Percentiles rank a stretch among this genome's conserved stretches.
Evolutionary conservation across 2,888 invertebrate species (phyloP).

Genomic region (Ochropleura leucogaster): DNA sequence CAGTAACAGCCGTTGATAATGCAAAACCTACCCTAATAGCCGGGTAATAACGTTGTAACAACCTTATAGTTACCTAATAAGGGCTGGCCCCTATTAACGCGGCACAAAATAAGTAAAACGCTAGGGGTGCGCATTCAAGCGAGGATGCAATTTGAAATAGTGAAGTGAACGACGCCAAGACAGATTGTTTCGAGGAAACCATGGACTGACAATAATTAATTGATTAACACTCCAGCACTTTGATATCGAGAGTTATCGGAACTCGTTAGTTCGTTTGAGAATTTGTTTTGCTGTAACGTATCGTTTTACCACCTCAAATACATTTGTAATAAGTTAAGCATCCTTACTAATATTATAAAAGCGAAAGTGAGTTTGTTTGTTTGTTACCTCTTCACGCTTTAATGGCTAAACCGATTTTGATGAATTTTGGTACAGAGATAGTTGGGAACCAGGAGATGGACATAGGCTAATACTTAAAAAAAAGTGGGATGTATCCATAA

Average conservation of each 20-base stretch:
- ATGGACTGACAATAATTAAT: constrained; percentile 31
- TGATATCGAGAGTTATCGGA: constrained; percentile 31
- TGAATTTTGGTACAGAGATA: too few relatives aligned
- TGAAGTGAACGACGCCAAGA: constrained; percentile 8
- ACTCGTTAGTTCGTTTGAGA: constrained; percentile 5
- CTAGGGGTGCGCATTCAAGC: constrained; percentile 39
- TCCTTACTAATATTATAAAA: too few relatives aligned
- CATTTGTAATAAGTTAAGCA: background rate
- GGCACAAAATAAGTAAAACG: background rate
- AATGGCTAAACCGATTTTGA: too few relatives aligned
- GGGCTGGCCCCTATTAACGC: background rate
- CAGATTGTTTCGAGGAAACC: constrained; percentile 40
- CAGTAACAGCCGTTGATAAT: constrained; percentile 19
- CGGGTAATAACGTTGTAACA: constrained; percentile 20
- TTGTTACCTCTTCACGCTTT: too few relatives aligned
- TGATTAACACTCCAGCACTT: constrained; percentile 24
- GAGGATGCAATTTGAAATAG: constrained; percentile 22
- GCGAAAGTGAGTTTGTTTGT: too few relatives aligned
- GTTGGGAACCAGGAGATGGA: too few relatives aligned
- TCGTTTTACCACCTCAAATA: background rate
- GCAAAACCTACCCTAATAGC: background rate
- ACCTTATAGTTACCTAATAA: background rate
- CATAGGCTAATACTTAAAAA: too few relatives aligned
- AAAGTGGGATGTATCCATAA: too few relatives aligned
- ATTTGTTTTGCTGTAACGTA: constrained; percentile 11